These are phyloP conservation scores for Cyprinodon brontotheroides DNA, from an alignment of 2,113 vertebrate genomes.

Conservation along the genomic window DNA sequence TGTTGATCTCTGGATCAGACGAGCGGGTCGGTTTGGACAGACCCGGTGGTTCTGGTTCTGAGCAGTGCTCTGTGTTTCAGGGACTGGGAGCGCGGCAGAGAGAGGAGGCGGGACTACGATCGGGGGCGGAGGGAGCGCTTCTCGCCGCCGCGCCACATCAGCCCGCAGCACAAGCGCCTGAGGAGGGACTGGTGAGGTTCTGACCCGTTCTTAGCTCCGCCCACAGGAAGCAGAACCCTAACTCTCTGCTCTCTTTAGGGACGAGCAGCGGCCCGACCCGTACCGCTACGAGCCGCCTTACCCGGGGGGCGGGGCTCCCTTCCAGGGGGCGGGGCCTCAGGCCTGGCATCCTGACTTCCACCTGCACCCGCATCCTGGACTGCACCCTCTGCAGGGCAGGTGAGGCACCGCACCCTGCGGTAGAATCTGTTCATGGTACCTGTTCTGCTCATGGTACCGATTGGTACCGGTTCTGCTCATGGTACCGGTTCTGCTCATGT, in stretches of 20 bases:
- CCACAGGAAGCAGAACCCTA: neutral
- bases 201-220: neutral
- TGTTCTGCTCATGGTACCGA: no score
- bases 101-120: slow-evolving; percentile 88
- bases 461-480: no score
- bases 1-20: no score
- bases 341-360: slow-evolving; percentile 88
- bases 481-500: neutral
- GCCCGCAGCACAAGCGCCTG: slow-evolving; percentile 92
- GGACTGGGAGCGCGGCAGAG: slow-evolving; percentile 90
- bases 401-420: slow-evolving; percentile 52
- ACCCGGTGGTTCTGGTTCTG: neutral
- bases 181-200: slow-evolving; percentile 87
- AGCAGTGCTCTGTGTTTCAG: slow-evolving; percentile 55
- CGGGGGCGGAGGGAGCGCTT: slow-evolving; percentile 87
- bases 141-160: slow-evolving; percentile 87
- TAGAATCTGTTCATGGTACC: no score
- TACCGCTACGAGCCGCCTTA: slow-evolving; percentile 90
- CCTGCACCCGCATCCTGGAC: slow-evolving; percentile 82
- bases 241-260: slow-evolving; percentile 71
- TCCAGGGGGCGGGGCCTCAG: slow-evolving; percentile 77
- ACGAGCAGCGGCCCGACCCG: slow-evolving; percentile 88
- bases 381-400: slow-evolving; percentile 89
- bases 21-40: no score
- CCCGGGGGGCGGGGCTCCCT: slow-evolving; percentile 72